Evolutionary conservation across 2,113 vertebrate species (phyloP), one percentile per base, ranked within the genome.

Genomic region (Hypocryptadius cinnamomeus): DNA sequence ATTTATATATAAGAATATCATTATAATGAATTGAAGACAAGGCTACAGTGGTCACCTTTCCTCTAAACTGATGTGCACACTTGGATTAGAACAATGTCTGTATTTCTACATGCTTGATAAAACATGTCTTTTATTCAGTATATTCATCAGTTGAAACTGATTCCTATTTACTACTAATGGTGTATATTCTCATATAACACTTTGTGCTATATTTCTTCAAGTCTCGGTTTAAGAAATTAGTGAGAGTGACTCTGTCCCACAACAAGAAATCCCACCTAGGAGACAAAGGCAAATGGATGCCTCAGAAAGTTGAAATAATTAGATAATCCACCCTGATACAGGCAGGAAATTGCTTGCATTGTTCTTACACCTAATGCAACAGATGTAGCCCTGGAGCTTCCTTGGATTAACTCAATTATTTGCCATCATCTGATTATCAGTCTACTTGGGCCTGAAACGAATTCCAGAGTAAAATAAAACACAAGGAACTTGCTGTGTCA

Each of bases 391-490:
- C 64, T 1, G 10, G 15, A 91, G 73, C 60, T 87, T 84, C 80
- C 69, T 51, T 40, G 70, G 60, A 91, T 93, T 94, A 87, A 87
- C 39, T 93, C 61, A 74, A 78, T 84, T 91, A 86, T 77, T 92
- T 51, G 45, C 65, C 40, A 90, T 90, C 64, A 77, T 66, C 77
- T 92, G 51, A 39, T 87, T 84, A 74, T 86, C 83, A 78, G 51
- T 50, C 47, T 70, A 42, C 44, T 81, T 51, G 27, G 68, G 30
- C 77, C 69, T 84, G 53, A 95, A 91, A 85, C 4, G 0, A 74
- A 89, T 87, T 93, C 87, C 40, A 85, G 73, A 40, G 37, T 51
- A 68, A 92, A 89, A 80, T 51, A 66, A 78, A 91, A 42, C 54
- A 83, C 15, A 24, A 74, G 61, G 44, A 95, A 35, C 61, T 48